phyloP scores from a whole-genome alignment of 2,797 vertebrate species.

The Pseudochirops cupreus region DNA sequence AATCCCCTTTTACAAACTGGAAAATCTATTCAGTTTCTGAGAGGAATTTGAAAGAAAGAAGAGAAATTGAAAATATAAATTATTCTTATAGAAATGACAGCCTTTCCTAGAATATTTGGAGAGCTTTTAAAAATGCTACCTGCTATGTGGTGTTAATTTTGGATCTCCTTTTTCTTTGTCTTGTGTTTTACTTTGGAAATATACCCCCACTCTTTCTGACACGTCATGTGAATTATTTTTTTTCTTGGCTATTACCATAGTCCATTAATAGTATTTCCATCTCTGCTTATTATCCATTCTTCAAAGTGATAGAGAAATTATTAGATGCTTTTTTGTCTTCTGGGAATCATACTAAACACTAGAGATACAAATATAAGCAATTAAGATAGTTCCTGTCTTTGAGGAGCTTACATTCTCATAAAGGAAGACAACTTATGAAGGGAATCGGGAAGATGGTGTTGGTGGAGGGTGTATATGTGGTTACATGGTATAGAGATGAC shows the following conservation, averaged over 20 bases:
- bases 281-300: neutral
- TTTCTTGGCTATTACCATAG: neutral
- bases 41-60: constrained; percentile 43
- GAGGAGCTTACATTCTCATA: neutral
- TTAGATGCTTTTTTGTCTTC: neutral
- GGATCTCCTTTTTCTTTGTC: constrained; percentile 11
- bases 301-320: neutral
- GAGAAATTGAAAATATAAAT: constrained; percentile 17
- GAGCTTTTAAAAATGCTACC: constrained; percentile 10
- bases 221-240: neutral
- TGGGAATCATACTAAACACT: neutral
- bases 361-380: neutral
- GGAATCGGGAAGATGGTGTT: neutral
- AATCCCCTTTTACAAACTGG: constrained; percentile 29
- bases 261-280: neutral
- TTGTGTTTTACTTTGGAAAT: neutral
- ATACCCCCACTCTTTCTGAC: neutral
- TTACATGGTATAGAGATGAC: neutral
- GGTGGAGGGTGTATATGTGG: too few relatives aligned
- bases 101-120: neutral
- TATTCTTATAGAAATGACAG: neutral
- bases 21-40: constrained; percentile 35
- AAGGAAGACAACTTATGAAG: neutral
- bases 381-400: neutral
- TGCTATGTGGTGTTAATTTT: neutral